Conservation (phyloP, 2,888 invertebrate genomes). For the Amiota mariae region DNA sequence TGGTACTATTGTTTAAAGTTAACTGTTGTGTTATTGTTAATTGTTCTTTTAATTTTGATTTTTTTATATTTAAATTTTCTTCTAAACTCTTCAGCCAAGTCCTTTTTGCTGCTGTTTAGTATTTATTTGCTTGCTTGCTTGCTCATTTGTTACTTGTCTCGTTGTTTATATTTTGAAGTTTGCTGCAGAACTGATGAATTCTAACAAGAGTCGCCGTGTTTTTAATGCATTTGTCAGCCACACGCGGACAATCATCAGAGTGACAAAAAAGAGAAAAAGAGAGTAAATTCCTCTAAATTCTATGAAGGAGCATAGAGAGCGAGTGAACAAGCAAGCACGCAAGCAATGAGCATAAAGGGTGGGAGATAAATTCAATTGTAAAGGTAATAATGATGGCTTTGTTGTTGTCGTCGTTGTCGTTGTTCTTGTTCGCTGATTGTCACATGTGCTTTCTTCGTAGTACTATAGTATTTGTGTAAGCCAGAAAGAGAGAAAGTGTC, state of each 20-base stretch:
- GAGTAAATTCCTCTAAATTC: too few relatives aligned
- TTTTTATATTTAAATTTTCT: too few relatives aligned
- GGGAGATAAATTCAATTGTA: neutral
- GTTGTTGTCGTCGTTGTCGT: too few relatives aligned
- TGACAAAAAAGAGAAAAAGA: neutral
- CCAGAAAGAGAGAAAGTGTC: neutral
- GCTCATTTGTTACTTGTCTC: neutral
- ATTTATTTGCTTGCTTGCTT: neutral
- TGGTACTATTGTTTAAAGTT: too few relatives aligned
- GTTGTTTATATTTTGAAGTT: conserved; percentile 61
- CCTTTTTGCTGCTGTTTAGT: neutral
- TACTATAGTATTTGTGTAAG: neutral
- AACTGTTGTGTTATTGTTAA: too few relatives aligned
- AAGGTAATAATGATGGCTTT: too few relatives aligned
- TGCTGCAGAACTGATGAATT: conserved; percentile 65
- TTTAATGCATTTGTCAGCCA: conserved; percentile 42
- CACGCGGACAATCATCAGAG: conserved; percentile 22
- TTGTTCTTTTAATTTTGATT: too few relatives aligned
- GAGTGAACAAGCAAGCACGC: neutral
- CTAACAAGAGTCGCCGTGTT: conserved; percentile 45
- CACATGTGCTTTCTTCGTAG: neutral
- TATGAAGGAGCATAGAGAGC: too few relatives aligned
- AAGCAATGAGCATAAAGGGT: neutral
- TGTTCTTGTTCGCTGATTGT: too few relatives aligned
- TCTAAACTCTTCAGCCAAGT: neutral